Evolutionary conservation across 2,888 invertebrate genomes (phyloP), one percentile per base, ranked within the genome.

Genomic region (Chrysolina americana): DNA sequence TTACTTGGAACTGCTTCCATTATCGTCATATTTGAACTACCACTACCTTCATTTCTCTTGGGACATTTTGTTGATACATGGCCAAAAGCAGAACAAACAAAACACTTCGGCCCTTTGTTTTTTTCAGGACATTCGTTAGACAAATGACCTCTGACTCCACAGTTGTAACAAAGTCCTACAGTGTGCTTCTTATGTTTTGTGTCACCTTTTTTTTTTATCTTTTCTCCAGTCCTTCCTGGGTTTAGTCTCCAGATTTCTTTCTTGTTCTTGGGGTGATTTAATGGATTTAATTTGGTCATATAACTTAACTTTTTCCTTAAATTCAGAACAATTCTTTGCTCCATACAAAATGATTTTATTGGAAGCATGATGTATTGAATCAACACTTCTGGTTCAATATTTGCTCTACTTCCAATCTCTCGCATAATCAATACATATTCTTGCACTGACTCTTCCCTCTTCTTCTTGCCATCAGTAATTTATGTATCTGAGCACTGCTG

Each of bases 381-480:
- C 4, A 87, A 50, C 3, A 81, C 82, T 68, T 76, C 84, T 41
- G 82, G 81, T 78, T 87, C 86, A 28, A 87, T 78, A 5, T 78
- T 78, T 1, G 81, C 86, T 63, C 85, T 81, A 10, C 82, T 77
- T 21, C 85, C 87, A n/a, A 87, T 74, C 76, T 87, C 86, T 74
- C 83, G 84, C 86, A 87, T 88, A 11, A 65, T 68, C 4, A 86
- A 73, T 21, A 85, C 83, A 76, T 87, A 88, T 70, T 87, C 85
- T 73, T 85, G 85, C 11, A 82, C 80, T 2, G 83, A 83, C 75
- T 87, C 87, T 15, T 83, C 80, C 19, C 73, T 79, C 23, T 81
- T 79, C 79, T 85, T 87, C 84, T 70, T 15, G 76, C 68, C 36
- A 77, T 73, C 41, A 82, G 65, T 44, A 78, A 56, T 56, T 82